These are phyloP conservation scores for Lepisosteus oculatus DNA, from an alignment of 2,113 vertebrate genomes.

Conservation along the genomic window DNA sequence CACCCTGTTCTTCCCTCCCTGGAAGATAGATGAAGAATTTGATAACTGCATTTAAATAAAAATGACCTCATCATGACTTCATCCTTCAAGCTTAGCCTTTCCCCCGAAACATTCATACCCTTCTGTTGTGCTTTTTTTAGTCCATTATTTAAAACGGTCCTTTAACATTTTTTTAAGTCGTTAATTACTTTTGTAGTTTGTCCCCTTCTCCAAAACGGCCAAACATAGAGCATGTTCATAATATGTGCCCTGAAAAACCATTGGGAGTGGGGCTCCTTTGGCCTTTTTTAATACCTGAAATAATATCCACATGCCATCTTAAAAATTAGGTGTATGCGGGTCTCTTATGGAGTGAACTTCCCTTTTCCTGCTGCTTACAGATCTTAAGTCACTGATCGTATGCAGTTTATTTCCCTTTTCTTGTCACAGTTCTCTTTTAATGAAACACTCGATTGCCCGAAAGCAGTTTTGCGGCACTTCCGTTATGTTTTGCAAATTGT, in stretches of 20 bases:
- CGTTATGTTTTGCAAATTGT: no score
- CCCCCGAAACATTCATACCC: conserved; percentile 5
- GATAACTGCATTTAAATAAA: conserved; percentile 12
- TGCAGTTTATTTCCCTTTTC: neutral
- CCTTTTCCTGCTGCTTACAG: conserved; percentile 1
- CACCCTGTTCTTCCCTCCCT: conserved; percentile 13
- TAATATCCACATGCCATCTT: no score
- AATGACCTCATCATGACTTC: conserved; percentile 10
- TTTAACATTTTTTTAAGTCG: conserved; percentile 20
- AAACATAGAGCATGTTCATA: no score
- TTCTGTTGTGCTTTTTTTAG: neutral
- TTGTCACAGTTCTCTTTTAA: no score
- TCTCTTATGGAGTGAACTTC: conserved; percentile 2
- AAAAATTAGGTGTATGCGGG: conserved; percentile 15
- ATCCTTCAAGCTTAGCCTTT: neutral
- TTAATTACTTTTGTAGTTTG: conserved; percentile 23
- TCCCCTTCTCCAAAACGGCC: neutral
- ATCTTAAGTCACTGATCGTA: neutral
- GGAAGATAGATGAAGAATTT: neutral
- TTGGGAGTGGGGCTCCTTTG: no score
- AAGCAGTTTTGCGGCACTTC: no score
- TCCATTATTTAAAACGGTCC: conserved; percentile 8
- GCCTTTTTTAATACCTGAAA: no score
- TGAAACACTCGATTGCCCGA: no score
- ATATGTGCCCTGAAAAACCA: no score